Conservation (phyloP, 1,140 invertebrate genomes). For the Anoplolepis gracilipes region DNA sequence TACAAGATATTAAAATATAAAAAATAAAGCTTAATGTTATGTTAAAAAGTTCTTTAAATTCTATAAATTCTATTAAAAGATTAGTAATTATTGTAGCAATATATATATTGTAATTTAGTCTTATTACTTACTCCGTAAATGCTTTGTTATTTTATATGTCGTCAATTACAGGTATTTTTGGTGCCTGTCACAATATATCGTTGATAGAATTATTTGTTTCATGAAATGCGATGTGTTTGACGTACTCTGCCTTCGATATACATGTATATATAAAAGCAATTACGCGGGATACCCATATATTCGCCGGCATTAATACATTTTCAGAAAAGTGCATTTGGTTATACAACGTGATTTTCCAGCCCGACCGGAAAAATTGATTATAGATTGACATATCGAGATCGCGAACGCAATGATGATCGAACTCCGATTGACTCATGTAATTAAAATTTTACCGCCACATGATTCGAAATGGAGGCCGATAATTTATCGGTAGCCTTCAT, state of each 20-base stretch:
- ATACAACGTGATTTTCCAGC: conserved; percentile 21
- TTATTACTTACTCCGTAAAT: not conserved
- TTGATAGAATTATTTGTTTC: conserved; percentile 30
- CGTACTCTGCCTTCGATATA: not conserved
- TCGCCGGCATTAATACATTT: not conserved
- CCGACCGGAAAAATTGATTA: conserved; percentile 48
- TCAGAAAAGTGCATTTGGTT: conserved; percentile 29
- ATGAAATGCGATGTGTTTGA: not conserved
- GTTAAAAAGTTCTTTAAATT: no score
- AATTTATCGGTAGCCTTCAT: conserved; percentile 55
- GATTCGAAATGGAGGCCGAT: conserved; percentile 25
- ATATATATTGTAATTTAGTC: no score
- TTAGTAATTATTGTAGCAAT: not conserved
- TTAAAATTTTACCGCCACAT: conserved; percentile 59
- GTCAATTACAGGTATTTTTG: not conserved
- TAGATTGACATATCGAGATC: conserved; percentile 17
- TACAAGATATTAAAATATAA: not conserved
- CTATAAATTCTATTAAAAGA: not conserved
- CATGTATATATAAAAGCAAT: not conserved
- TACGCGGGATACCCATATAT: not conserved
- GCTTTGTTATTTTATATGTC: not conserved
- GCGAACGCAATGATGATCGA: not conserved
- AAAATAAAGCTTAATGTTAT: not conserved
- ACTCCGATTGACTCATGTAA: conserved; percentile 56
- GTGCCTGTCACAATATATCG: not conserved